Conservation (phyloP, 2,113 vertebrate species). For the Callopanchax toddi region DNA sequence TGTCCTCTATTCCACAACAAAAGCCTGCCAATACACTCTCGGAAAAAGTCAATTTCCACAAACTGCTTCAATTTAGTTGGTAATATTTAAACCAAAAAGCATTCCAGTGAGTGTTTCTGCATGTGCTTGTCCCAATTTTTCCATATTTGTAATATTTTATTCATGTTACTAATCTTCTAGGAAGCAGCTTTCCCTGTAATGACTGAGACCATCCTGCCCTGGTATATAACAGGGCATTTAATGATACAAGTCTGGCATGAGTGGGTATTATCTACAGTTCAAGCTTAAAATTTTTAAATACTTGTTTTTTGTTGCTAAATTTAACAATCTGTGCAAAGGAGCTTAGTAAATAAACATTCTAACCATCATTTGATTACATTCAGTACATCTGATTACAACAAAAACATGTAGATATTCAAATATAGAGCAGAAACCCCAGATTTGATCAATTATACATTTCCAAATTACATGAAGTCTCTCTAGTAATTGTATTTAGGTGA, state of each 20-base stretch:
- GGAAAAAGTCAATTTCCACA: slow-evolving; percentile 52
- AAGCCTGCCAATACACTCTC: slow-evolving; percentile 48
- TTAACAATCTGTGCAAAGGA: too few relatives aligned
- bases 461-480: slow-evolving; percentile 23
- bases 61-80: slow-evolving; percentile 47
- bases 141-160: background rate
- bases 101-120: slow-evolving; percentile 33
- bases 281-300: too few relatives aligned
- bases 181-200: background rate
- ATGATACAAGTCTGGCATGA: background rate
- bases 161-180: background rate
- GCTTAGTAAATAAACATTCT: background rate
- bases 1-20: slow-evolving; percentile 28
- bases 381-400: background rate
- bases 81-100: slow-evolving; percentile 51
- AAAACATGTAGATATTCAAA: background rate
- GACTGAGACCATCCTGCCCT: background rate
- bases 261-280: background rate
- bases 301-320: background rate
- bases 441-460: background rate
- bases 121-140: slow-evolving; percentile 15
- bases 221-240: background rate
- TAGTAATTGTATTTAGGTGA: background rate
- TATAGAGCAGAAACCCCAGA: background rate
- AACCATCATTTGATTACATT: background rate